Base-by-base conservation (phyloP, 2,113 vertebrate genomes). In the Petrocephalus zakoni region DNA sequence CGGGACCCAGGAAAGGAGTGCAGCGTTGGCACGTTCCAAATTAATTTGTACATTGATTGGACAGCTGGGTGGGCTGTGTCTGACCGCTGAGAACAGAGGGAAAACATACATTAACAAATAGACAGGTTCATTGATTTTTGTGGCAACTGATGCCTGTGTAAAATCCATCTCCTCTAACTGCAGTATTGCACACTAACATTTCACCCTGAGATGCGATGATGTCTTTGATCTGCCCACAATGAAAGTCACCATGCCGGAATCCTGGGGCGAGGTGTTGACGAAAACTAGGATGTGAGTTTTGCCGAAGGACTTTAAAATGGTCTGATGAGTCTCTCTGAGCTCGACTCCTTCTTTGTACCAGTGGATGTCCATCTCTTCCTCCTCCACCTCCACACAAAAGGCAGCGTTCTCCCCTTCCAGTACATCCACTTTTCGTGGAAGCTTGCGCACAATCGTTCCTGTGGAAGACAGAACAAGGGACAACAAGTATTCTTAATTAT, bases 321-420 rank as follows among this genome's bases (percentile, higher is more conserved):
- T 97, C 75, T 94, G 91, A 61, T 97, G 94, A 0, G 96, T 96
- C 90, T 97, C 96, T 0, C 92, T 93, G 25, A 99, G 94, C 91
- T 97, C 97, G 47, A 95, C 90, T 17, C 97, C 97, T 0, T 99
- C 96, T 22, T 96, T 97, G 90, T 96, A 98, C 98, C 98, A 99
- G 90, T 93, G 95, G 37, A 97, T 96, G 46, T 96, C 95, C 91
- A 97, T 96, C 84, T 95, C 94, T 0, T 94, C 96, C 81, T 98
- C 97, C 55, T 93, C 95, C 0, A 98, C 97, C 92, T 99, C 98
- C 91, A 97, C 98, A 5, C 97, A 98, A 92, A 99, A 98, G 55
- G 97, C 98, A 0, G 98, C 98, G 0, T 99, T 99, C 94, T 99
- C 98, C 0, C 98, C 98, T 88, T 99, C 98, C 81, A 98, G 94